A percentile compares a stretch with the other conserved stretches of the same genome.
phyloP scores from a whole-genome alignment of 2,113 vertebrate genomes.

The Pongo pygmaeus region DNA sequence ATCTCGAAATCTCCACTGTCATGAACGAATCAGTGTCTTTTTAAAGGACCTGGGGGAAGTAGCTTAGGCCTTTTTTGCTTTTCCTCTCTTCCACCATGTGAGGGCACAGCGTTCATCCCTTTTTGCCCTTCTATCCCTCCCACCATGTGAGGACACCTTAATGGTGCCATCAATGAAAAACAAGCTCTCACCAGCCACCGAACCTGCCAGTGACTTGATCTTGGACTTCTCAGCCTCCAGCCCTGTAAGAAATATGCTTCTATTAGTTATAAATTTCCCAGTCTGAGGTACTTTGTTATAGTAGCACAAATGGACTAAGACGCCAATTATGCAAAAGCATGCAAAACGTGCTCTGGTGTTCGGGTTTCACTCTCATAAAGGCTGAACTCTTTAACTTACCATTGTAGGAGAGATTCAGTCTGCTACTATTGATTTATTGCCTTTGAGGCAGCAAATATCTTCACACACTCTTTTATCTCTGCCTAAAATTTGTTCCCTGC shows the following conservation, averaged over 20 bases:
- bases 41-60: background rate
- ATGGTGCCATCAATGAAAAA: background rate
- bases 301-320: background rate
- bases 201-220: background rate
- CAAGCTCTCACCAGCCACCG: background rate
- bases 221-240: background rate
- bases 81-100: background rate
- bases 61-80: background rate
- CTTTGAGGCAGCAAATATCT: slow-evolving; percentile 8
- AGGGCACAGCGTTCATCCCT: background rate
- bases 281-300: background rate
- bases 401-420: background rate
- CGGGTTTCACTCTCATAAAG: background rate
- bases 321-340: background rate
- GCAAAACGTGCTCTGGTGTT: background rate
- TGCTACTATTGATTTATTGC: background rate
- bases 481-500: slow-evolving; percentile 17
- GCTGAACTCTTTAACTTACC: background rate
- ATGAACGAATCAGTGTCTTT: background rate
- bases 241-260: background rate
- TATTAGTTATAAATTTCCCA: background rate
- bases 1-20: background rate
- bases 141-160: background rate
- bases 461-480: background rate
- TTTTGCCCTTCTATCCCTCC: background rate